Conservation (phyloP, 2,797 vertebrate species). For the Cyclopterus lumpus region DNA sequence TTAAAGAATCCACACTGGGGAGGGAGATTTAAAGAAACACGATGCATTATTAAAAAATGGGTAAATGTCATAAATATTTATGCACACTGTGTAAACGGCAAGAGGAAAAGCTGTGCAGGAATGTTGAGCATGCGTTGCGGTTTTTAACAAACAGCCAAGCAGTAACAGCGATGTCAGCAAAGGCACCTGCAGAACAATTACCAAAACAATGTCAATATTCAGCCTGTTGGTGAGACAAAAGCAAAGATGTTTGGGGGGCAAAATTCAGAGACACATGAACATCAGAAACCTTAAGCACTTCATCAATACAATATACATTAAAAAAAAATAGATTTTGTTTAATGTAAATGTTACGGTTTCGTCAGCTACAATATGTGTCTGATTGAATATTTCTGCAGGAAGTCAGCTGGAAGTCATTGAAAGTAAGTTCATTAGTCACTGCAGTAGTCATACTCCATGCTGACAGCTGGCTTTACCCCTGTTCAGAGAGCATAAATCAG, state of each 20-base stretch:
- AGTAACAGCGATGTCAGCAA: constrained; percentile 38
- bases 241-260: constrained; percentile 15
- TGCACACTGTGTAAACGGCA: not conserved
- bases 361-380: constrained; percentile 59
- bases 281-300: not conserved
- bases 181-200: constrained; percentile 45
- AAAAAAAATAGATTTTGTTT: not conserved
- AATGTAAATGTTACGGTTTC: not conserved
- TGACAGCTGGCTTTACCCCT: constrained; percentile 88
- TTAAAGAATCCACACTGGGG: constrained; percentile 96
- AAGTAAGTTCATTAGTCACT: constrained; percentile 68
- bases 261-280: constrained; percentile 67
- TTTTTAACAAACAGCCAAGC: constrained; percentile 53
- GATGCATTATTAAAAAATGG: not conserved
- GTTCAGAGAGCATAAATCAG: constrained; percentile 86
- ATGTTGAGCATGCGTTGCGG: constrained; percentile 69
- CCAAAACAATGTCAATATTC: constrained; percentile 2
- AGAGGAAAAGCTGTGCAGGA: constrained; percentile 16
- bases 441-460: constrained; percentile 78
- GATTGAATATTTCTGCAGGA: constrained; percentile 53
- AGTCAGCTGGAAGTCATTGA: constrained; percentile 45
- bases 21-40: constrained; percentile 5
- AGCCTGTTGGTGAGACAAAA: constrained; percentile 34
- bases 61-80: not conserved
- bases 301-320: not conserved